Base-by-base conservation (phyloP, 2,797 vertebrate genomes). In the Psittacula echo region DNA sequence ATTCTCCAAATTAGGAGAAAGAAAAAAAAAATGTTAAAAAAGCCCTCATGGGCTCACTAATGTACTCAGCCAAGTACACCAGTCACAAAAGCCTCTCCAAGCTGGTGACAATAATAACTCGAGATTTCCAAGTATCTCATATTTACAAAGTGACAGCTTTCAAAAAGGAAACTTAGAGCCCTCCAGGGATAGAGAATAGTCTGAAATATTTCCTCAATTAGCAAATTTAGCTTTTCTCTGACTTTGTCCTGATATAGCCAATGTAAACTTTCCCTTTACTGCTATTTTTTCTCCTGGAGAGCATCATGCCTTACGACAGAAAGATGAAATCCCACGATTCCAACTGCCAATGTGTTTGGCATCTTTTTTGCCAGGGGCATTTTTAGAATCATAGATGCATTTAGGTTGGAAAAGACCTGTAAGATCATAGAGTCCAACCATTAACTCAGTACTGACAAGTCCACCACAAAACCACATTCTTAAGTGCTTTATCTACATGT, bases 131-230 rank as follows among this genome's bases (percentile, higher is more conserved):
- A 90, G 58, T 87, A 90, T 61, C 8, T 93, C 71, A 74, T 66
- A 74, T 71, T 91, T 75, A 90, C 62, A 82, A 87, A 93, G 71
- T 60, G 83, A 64, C 64, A 88, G 64, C 37, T 92, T 97, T 95
- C 80, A 90, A 75, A 92, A 81, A 91, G 74, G 73, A 88, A 96
- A 85, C n/a, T 70, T 75, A 70, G 61, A 96, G 60, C 26, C 16
- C 75, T 86, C 39, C n/a, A 62, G 56, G 61, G 86, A 17, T 32
- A 78, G 64, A 83, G 37, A 80, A 87, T 23, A 75, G 66, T 64
- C 91, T 85, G 83, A 91, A 96, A 88, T 88, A 93, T 92, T 94
- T 92, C 91, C 76, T 84, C 73, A 87, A 10, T 94, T 93, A 87
- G 72, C 48, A 94, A 91, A 92, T 86, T 95, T 58, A 88, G 42